Base-by-base conservation (phyloP, 2,113 vertebrate species). In the Salvelinus alpinus region DNA sequence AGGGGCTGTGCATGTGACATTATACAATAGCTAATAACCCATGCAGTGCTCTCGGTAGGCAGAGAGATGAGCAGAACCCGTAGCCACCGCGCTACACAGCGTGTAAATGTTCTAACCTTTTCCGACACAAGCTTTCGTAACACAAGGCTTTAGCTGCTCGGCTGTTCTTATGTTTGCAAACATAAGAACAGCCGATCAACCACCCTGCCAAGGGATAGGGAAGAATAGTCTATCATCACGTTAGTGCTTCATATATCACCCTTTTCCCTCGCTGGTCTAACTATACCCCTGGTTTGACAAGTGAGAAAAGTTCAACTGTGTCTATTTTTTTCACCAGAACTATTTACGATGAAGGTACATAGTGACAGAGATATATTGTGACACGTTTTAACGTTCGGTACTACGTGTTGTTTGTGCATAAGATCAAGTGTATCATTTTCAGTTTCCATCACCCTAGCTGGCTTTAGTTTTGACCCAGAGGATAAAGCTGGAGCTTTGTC, bases 401-500 rank as follows among this genome's bases (percentile, higher is more conserved):
- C 51, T 54, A 16, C 1, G 5, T 14, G 51, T 6, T 85, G 83
- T 85, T 81, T 78, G 74, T 73, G 82, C 73, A 79, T 78, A 76
- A 71, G 73, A 79, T 75, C 38, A 78, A 79, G 31, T 69, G 78
- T 34, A 66, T 72, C 76, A 78, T 73, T 76, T 27, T 47, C 57
- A 6, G 29, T 62, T 20, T 38, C 67, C 31, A 20, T 29, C 9
- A 48, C 38, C 29, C 80, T 80, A 70, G 74, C 81, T 77, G 84
- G 69, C 70, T 69, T 85, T 84, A 84, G 82, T 86, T 82, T 80
- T 82, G 70, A 82, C 82, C 87, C 83, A 84, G 66, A 80, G 82
- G 81, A n/a, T 6, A 84, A 88, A 87, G 84, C 78, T 83, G 73
- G 82, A 89, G 87, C 85, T 90, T 87, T 82, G 88, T 85, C 80